These are phyloP conservation scores for Chrysolina americana DNA, from an alignment of 2,888 invertebrate species.

Conservation along the genomic window DNA sequence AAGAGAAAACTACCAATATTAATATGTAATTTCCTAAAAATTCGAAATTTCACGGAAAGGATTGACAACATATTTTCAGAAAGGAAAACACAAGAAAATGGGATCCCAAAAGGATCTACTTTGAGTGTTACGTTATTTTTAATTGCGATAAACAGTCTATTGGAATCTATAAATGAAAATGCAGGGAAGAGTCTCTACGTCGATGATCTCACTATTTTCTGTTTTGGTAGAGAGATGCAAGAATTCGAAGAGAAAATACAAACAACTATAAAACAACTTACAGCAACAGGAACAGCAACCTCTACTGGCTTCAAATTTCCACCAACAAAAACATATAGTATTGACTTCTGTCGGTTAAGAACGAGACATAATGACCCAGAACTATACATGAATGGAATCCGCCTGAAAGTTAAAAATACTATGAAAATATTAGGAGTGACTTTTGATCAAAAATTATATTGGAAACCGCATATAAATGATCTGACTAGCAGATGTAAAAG, in stretches of 20 bases:
- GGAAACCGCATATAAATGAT: slow-evolving; percentile 22
- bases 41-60: slow-evolving; percentile 25
- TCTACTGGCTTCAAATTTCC: slow-evolving; percentile 17
- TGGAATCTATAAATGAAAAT: slow-evolving; percentile 15
- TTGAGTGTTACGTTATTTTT: slow-evolving; percentile 43
- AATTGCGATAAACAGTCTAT: slow-evolving; percentile 42
- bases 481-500: slow-evolving; percentile 22
- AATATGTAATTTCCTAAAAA: slow-evolving; percentile 21
- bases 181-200: slow-evolving; percentile 28
- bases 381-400: slow-evolving; percentile 1
- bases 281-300: too few relatives aligned
- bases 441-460: slow-evolving; percentile 27
- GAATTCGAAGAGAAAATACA: slow-evolving; percentile 10
- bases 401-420: neutral
- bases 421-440: slow-evolving; percentile 25
- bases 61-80: slow-evolving; percentile 11
- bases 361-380: slow-evolving; percentile 9
- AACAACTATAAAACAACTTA: slow-evolving; percentile 22
- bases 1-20: too few relatives aligned
- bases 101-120: too few relatives aligned
- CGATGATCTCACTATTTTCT: slow-evolving; percentile 34
- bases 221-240: neutral
- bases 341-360: slow-evolving; percentile 2
- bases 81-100: slow-evolving; percentile 38
- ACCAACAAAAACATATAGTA: neutral